Conservation (phyloP, 1,140 invertebrate species). For the Halesus radiatus region DNA sequence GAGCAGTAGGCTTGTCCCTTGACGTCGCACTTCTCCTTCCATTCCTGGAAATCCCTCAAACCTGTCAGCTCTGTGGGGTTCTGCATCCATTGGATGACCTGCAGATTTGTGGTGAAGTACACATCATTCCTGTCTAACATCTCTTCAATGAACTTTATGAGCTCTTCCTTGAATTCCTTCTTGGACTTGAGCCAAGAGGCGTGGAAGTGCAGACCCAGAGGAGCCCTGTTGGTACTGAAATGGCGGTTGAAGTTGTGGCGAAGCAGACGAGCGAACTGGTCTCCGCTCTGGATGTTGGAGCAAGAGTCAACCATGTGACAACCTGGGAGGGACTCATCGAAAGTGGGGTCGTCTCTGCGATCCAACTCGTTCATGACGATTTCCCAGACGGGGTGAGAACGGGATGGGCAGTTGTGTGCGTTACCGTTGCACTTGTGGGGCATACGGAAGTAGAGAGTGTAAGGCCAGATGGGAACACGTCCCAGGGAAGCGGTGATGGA, state of each 20-base stretch:
- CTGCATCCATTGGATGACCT: conserved; percentile 98
- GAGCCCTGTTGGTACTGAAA: conserved; percentile 92
- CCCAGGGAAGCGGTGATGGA: conserved; percentile 92
- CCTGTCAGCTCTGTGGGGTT: conserved; percentile 90
- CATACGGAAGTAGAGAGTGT: conserved; percentile 95
- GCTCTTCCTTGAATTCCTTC: conserved; percentile 91
- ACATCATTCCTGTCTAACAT: conserved; percentile 92
- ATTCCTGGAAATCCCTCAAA: conserved; percentile 91
- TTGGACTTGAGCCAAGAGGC: conserved; percentile 96
- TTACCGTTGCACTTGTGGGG: conserved; percentile 95
- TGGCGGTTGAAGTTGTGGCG: conserved; percentile 96
- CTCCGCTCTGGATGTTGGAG: conserved; percentile 90
- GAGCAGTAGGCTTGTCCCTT: conserved; percentile 95
- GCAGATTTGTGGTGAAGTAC: conserved; percentile 93
- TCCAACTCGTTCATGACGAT: conserved; percentile 97
- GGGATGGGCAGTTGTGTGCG: conserved; percentile 90
- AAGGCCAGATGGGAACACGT: conserved; percentile 94
- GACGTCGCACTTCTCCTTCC: conserved; percentile 96
- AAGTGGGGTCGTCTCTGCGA: conserved; percentile 90
- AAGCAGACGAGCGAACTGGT: conserved; percentile 88
- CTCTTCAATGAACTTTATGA: conserved; percentile 95
- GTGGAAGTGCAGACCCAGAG: conserved; percentile 95
- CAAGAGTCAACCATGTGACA: conserved; percentile 96
- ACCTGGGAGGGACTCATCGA: conserved; percentile 91
- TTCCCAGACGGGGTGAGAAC: conserved; percentile 94